A percentile compares a stretch with the other conserved stretches of the same genome.
phyloP scores from a whole-genome alignment of 2,888 invertebrate species.

The Epinotia demarniana region DNA sequence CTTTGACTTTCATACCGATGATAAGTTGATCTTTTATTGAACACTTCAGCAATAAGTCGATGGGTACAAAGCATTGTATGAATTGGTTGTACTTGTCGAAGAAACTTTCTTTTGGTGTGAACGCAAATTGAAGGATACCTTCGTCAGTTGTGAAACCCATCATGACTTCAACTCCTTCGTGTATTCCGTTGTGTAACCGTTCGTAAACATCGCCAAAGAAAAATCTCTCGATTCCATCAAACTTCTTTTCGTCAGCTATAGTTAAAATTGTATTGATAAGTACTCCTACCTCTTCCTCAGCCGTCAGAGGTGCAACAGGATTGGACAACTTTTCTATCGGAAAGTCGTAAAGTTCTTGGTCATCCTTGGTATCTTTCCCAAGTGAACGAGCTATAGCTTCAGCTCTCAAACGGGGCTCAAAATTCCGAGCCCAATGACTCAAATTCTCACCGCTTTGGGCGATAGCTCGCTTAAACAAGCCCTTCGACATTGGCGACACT shows the following conservation, averaged over 20 bases:
- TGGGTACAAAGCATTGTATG: slow-evolving; percentile 44
- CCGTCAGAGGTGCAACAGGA: slow-evolving; percentile 19
- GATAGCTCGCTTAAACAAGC: slow-evolving; percentile 67
- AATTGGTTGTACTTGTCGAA: slow-evolving; percentile 39
- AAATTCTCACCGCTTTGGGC: slow-evolving; percentile 87
- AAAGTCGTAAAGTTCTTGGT: slow-evolving; percentile 42
- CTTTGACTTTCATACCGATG: slow-evolving; percentile 43
- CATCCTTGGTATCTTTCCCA: slow-evolving; percentile 37
- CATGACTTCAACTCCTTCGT: slow-evolving; percentile 83
- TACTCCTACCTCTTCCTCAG: slow-evolving; percentile 33
- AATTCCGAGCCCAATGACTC: slow-evolving; percentile 79
- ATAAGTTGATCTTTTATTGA: slow-evolving; percentile 39
- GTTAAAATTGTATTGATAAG: slow-evolving; percentile 17
- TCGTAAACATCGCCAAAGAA: slow-evolving; percentile 52
- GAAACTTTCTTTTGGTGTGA: slow-evolving; percentile 13
- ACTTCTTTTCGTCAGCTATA: slow-evolving; percentile 44
- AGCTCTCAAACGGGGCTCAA: slow-evolving; percentile 71
- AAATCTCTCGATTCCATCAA: slow-evolving; percentile 45
- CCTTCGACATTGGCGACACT: slow-evolving; percentile 52
- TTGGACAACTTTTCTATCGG: slow-evolving; percentile 40
- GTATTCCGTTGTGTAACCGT: slow-evolving; percentile 69
- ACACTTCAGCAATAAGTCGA: slow-evolving; percentile 24
- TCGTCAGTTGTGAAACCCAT: slow-evolving; percentile 81
- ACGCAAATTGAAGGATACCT: slow-evolving; percentile 18
- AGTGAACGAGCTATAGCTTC: slow-evolving; percentile 38